phyloP scores from a whole-genome alignment of 2,888 invertebrate species.

The Sicus ferrugineus region DNA sequence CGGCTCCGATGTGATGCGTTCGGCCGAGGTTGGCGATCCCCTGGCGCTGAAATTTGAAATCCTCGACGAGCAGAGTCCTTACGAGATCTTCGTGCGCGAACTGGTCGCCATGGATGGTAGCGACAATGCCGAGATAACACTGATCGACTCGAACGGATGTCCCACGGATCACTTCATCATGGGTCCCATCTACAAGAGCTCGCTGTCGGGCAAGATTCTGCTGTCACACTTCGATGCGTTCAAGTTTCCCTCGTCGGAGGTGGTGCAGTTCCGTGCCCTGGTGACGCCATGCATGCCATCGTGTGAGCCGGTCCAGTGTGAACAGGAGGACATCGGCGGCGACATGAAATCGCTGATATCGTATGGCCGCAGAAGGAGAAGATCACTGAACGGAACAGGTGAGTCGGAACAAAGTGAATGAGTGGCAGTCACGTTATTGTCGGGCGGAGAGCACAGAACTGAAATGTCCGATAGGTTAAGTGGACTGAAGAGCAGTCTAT shows the following conservation, averaged over 20 bases:
- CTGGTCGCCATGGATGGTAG: constrained; percentile 94
- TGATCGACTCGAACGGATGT: constrained; percentile 90
- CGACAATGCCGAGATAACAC: constrained; percentile 89
- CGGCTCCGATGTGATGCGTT: constrained; percentile 83
- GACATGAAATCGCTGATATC: constrained; percentile 84
- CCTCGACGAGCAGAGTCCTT: constrained; percentile 90
- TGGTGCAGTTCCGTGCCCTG: constrained; percentile 93
- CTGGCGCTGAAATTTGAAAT: constrained; percentile 91
- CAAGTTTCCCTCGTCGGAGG: constrained; percentile 94
- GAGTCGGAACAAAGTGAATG: constrained; percentile 36
- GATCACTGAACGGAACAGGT: constrained; percentile 69
- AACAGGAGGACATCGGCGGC: constrained; percentile 82
- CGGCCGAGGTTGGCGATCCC: constrained; percentile 92
- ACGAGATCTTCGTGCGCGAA: constrained; percentile 94
- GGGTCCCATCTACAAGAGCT: constrained; percentile 88
- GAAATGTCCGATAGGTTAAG: neutral
- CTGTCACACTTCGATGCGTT: constrained; percentile 94
- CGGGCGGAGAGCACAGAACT: neutral
- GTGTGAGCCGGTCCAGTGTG: constrained; percentile 91
- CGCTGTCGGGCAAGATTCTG: constrained; percentile 80
- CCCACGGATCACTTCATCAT: constrained; percentile 94
- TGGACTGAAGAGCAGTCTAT: constrained; percentile 5
- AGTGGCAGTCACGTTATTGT: constrained; percentile 7
- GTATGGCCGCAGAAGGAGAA: constrained; percentile 78
- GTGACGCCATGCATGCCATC: constrained; percentile 94